These are phyloP conservation scores for Phragmatobia fuliginosa DNA, from an alignment of 2,888 invertebrate species.

Conservation along the genomic window DNA sequence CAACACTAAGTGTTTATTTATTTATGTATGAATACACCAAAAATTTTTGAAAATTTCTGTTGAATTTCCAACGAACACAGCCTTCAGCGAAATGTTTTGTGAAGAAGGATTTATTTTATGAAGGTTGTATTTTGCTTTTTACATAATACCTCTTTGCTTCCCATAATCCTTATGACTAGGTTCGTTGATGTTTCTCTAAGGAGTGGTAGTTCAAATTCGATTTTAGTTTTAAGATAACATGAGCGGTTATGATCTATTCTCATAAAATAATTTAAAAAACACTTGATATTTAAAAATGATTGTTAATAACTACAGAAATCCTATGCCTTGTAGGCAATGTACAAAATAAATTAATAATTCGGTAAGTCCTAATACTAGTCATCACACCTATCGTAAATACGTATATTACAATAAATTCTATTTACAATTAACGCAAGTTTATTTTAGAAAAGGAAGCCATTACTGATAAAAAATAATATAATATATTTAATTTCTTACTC, in stretches of 20 bases:
- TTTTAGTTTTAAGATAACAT: not conserved
- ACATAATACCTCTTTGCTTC: not conserved
- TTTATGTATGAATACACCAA: not conserved
- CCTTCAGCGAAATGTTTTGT: constrained; percentile 12
- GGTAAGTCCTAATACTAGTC: too few species aligned
- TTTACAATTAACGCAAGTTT: not conserved
- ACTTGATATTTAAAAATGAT: too few species aligned
- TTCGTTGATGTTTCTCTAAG: not conserved
- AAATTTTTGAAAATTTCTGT: constrained; percentile 1
- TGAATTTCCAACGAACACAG: constrained; percentile 4
- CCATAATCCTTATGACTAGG: not conserved
- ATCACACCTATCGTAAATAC: too few species aligned
- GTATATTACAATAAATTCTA: not conserved
- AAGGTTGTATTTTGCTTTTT: constrained; percentile 4
- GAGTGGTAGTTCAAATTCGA: not conserved
- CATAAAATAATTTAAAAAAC: too few species aligned
- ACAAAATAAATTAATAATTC: too few species aligned
- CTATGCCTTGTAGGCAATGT: too few species aligned
- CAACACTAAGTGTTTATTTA: not conserved
- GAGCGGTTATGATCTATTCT: too few species aligned
- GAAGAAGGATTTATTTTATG: constrained; percentile 3
- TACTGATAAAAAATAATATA: not conserved
- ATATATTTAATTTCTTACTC: not conserved
- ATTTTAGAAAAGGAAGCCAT: not conserved
- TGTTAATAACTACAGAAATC: too few species aligned